Evolutionary conservation across 2,797 vertebrate species (phyloP).

Genomic region (Sternarchorhynchus goeldii): DNA sequence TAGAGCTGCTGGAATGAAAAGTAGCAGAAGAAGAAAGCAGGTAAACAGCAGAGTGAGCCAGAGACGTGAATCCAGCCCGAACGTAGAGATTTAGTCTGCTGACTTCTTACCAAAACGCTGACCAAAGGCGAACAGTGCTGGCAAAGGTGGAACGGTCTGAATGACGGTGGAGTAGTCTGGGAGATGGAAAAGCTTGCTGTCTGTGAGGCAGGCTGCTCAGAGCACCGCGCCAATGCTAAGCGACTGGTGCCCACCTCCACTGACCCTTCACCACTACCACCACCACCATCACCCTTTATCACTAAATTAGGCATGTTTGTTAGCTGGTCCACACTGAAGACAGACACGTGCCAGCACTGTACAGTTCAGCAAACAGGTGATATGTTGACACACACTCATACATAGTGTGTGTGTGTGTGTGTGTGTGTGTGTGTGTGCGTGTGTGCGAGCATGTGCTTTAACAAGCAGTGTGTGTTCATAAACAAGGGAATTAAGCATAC

Average conservation of each 20-base stretch:
- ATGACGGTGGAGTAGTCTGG: no score
- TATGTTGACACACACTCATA: conserved; percentile 21
- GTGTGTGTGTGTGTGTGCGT: conserved; percentile 24
- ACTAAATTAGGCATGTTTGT: conserved; percentile 97
- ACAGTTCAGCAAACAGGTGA: conserved; percentile 11
- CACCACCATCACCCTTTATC: conserved; percentile 75
- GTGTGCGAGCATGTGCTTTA: conserved; percentile 17
- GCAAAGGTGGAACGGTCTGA: no score
- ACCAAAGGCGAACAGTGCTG: no score
- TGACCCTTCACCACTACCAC: conserved; percentile 75
- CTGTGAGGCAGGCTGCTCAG: conserved; percentile 63
- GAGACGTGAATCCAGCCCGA: no score
- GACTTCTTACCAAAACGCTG: no score
- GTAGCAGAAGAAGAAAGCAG: no score
- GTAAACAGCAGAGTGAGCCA: no score
- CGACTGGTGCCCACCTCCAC: conserved; percentile 75
- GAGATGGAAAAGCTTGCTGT: conserved; percentile 31
- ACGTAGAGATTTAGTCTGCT: no score
- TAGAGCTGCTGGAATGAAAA: no score
- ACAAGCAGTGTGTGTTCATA: conserved; percentile 20
- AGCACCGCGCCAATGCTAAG: conserved; percentile 60
- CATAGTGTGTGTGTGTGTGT: background rate
- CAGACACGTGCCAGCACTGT: conserved; percentile 8
- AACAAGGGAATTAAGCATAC: conserved; percentile 41
- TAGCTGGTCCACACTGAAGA: conserved; percentile 78